Conservation (phyloP, 2,888 invertebrate species). For the Perizoma flavofasciatum region DNA sequence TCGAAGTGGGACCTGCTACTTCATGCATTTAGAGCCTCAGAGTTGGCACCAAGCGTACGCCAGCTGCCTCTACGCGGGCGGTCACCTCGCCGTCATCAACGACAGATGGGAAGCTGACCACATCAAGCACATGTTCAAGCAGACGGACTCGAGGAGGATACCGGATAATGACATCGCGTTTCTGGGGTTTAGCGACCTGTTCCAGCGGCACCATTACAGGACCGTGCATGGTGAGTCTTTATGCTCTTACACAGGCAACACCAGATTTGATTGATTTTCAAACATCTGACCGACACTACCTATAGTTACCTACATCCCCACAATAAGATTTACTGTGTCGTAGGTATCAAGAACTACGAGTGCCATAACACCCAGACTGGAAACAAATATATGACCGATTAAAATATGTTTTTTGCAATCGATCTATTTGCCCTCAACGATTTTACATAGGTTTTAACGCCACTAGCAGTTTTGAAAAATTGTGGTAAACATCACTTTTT, state of each 20-base stretch:
- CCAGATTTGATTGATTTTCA: too few relatives aligned
- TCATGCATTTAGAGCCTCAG: slow-evolving; percentile 53
- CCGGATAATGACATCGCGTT: slow-evolving; percentile 53
- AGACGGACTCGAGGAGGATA: slow-evolving; percentile 42
- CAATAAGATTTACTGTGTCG: too few relatives aligned
- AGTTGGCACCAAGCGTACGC: slow-evolving; percentile 55
- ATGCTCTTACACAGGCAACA: neutral
- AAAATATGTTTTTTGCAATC: too few relatives aligned
- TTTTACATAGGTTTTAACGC: too few relatives aligned
- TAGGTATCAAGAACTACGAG: too few relatives aligned
- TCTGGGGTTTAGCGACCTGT: slow-evolving; percentile 55
- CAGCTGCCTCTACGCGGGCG: slow-evolving; percentile 54
- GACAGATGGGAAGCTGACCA: slow-evolving; percentile 48
- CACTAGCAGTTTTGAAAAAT: too few relatives aligned
- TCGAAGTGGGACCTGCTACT: slow-evolving; percentile 45
- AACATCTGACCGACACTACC: too few relatives aligned
- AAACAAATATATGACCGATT: too few relatives aligned
- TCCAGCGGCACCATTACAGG: slow-evolving; percentile 52
- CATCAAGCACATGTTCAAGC: slow-evolving; percentile 49
- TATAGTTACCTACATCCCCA: too few relatives aligned
- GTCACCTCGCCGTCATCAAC: slow-evolving; percentile 52
- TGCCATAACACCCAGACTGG: too few relatives aligned
- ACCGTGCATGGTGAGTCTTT: slow-evolving; percentile 51
- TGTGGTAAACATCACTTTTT: too few relatives aligned
- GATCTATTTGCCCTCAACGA: too few relatives aligned